Percentiles rank a stretch among this genome's conserved stretches.
These are phyloP conservation scores for Carterocephalus palaemon DNA, from an alignment of 2,888 invertebrate genomes.

Conservation along the genomic window DNA sequence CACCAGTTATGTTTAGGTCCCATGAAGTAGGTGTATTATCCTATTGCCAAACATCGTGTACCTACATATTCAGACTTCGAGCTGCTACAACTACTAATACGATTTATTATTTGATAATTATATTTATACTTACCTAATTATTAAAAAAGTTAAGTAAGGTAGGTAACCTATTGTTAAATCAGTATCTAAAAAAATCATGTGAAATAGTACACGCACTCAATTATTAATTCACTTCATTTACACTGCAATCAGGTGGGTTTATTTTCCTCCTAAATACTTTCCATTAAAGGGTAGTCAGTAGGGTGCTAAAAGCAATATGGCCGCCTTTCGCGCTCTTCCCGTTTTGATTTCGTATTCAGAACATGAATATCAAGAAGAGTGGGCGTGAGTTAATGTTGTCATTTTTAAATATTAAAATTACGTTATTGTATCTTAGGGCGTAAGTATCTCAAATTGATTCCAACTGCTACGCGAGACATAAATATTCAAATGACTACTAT, in stretches of 20 bases:
- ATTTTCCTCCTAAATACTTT: constrained; percentile 55
- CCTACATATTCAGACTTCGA: too few species aligned
- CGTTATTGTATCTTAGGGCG: constrained; percentile 58
- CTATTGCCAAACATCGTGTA: too few species aligned
- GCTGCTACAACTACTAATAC: too few species aligned
- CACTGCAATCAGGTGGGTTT: constrained; percentile 60
- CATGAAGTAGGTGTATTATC: too few species aligned
- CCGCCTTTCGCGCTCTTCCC: constrained; percentile 56
- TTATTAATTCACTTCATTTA: constrained; percentile 66
- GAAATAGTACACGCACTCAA: constrained; percentile 42
- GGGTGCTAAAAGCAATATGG: constrained; percentile 73
- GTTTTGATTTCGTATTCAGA: constrained; percentile 67
- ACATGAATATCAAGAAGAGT: constrained; percentile 56
- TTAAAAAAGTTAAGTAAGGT: too few species aligned
- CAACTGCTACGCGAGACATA: constrained; percentile 37
- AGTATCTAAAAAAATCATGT: too few species aligned
- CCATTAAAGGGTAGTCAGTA: constrained; percentile 51
- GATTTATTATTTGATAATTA: too few species aligned
- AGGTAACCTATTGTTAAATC: too few species aligned
- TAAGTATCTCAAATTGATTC: constrained; percentile 56
- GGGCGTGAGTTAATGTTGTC: constrained; percentile 61
- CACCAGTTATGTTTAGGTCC: too few species aligned
- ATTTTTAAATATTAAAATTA: constrained; percentile 73
- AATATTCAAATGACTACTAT: constrained; percentile 5
- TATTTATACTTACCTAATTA: too few species aligned